Percentiles rank a stretch among this genome's conserved stretches.
Conservation (phyloP, 2,113 vertebrate species). For the Alces alces region DNA sequence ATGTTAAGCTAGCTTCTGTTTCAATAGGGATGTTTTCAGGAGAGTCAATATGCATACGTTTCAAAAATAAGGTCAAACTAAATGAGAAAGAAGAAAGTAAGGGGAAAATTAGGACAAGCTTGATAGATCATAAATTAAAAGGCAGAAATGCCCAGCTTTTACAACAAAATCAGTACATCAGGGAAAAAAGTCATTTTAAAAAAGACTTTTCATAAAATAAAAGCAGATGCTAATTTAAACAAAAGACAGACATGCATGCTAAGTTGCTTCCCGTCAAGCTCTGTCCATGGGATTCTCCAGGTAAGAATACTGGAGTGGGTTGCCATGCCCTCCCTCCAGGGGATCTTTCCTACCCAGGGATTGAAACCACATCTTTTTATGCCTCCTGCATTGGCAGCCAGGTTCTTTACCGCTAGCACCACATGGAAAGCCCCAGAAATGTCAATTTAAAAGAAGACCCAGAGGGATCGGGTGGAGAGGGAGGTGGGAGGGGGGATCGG, state of each 20-base stretch:
- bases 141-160: not conserved
- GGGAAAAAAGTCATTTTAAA: not conserved
- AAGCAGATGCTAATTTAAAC: slow-evolving; percentile 4
- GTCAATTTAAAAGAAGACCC: slow-evolving; percentile 63
- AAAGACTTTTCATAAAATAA: slow-evolving; percentile 13
- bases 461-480: no score
- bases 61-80: slow-evolving; percentile 42
- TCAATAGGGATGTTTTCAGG: not conserved
- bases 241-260: not conserved
- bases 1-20: slow-evolving; percentile 21
- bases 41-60: not conserved
- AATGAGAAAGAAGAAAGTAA: slow-evolving; percentile 8
- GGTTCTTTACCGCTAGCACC: not conserved
- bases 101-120: not conserved
- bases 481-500: no score
- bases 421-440: not conserved
- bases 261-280: not conserved
- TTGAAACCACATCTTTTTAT: not conserved
- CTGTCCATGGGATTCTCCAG: not conserved
- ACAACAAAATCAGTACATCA: slow-evolving; percentile 1
- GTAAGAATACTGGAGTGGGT: not conserved
- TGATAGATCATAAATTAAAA: slow-evolving; percentile 33
- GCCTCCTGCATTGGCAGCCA: not conserved
- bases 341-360: not conserved
- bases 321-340: not conserved